A percentile compares a stretch with the other conserved stretches of the same genome.
Evolutionary conservation across 2,113 vertebrate genomes (phyloP).

Genomic region (Calyptomena viridis): DNA sequence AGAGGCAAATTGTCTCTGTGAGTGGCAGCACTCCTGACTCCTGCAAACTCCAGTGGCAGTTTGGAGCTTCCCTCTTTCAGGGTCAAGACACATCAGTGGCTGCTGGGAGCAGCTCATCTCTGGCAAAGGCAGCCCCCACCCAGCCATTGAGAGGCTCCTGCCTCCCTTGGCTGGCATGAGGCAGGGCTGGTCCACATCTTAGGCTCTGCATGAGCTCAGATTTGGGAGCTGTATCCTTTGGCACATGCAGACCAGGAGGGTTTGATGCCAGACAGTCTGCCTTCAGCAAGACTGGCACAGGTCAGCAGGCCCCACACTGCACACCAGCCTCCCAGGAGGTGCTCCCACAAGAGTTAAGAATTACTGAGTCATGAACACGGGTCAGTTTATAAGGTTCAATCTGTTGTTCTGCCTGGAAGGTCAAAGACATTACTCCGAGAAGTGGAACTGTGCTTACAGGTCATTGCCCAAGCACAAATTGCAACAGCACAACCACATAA

Average conservation of each 20-base stretch:
- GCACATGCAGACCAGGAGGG: not conserved
- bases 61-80: not conserved
- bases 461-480: not conserved
- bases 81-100: not conserved
- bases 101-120: not conserved
- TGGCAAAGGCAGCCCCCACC: not conserved
- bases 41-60: not conserved
- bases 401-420: not conserved
- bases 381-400: not conserved
- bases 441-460: not conserved
- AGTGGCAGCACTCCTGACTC: rapidly evolving
- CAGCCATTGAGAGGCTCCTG: not conserved
- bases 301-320: not conserved
- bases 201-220: rapidly evolving
- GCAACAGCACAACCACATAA: slow-evolving; percentile 25
- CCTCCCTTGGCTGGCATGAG: not conserved
- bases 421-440: not conserved
- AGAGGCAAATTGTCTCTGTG: not conserved
- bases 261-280: not conserved
- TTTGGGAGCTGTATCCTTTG: not conserved
- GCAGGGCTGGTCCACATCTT: not conserved
- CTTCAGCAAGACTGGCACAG: not conserved
- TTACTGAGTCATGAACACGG: not conserved
- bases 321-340: not conserved
- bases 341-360: not conserved